Conservation (phyloP, 1,140 invertebrate genomes). For the Drosophila persimilis region DNA sequence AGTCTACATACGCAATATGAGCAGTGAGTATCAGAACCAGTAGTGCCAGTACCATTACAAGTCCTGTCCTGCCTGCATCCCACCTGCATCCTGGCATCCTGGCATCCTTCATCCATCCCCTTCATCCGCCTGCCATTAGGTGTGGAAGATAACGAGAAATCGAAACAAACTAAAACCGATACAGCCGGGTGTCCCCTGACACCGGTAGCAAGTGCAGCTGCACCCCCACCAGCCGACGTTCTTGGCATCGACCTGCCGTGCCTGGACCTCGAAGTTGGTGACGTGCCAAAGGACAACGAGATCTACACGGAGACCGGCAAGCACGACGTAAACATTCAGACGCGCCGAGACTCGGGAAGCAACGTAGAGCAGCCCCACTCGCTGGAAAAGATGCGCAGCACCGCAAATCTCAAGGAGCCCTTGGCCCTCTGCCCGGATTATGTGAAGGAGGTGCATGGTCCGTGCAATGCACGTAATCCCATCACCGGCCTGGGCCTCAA, state of each 20-base stretch:
- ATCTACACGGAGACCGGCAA: constrained; percentile 21
- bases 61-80: not conserved
- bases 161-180: not conserved
- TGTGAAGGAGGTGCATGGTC: not conserved
- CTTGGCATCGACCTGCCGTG: constrained; percentile 35
- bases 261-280: constrained; percentile 11
- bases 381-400: constrained; percentile 28
- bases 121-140: not conserved
- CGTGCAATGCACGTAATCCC: constrained; percentile 63
- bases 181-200: constrained; percentile 3
- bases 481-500: constrained; percentile 73
- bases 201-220: not conserved
- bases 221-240: not conserved
- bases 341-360: constrained; percentile 22
- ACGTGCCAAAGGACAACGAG: constrained; percentile 33
- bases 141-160: constrained; percentile 2
- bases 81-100: constrained; percentile 6
- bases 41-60: not conserved
- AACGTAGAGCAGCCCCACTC: constrained; percentile 45
- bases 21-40: constrained; percentile 62
- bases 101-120: constrained; percentile 1
- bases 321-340: constrained; percentile 36
- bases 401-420: constrained; percentile 27
- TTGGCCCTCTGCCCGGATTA: constrained; percentile 24
- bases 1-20: constrained; percentile 65